A percentile compares a stretch with the other conserved stretches of the same genome.
Conservation (phyloP, 1,140 invertebrate species). For the Ephestia elutella region DNA sequence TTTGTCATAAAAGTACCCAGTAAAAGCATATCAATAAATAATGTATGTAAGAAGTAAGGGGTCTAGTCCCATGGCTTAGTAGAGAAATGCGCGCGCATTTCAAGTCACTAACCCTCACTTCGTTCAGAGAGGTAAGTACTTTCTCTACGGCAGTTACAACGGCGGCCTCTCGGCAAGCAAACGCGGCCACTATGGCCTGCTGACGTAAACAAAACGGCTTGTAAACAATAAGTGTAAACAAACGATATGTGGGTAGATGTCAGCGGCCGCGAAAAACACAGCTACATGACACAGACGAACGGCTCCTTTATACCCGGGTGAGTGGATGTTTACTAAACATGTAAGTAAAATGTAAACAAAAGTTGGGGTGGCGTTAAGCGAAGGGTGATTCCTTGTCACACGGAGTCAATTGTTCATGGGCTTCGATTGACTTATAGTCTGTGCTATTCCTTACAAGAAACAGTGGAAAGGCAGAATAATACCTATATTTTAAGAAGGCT, state of each 20-base stretch:
- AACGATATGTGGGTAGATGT: constrained; percentile 64
- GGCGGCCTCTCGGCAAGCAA: constrained; percentile 30
- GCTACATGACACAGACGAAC: constrained; percentile 61
- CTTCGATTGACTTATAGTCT: no score
- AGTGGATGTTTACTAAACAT: constrained; percentile 25
- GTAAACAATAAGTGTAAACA: constrained; percentile 28
- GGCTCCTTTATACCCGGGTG: constrained; percentile 73
- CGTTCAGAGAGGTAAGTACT: constrained; percentile 10
- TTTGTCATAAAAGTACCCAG: no score
- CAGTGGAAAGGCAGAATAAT: no score
- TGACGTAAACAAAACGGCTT: constrained; percentile 28
- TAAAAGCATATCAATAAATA: no score
- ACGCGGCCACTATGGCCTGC: constrained; percentile 40
- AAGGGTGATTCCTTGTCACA: background rate
- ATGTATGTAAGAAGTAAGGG: no score
- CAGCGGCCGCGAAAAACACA: constrained; percentile 60
- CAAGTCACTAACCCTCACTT: constrained; percentile 4
- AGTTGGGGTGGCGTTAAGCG: background rate
- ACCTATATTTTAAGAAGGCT: no score
- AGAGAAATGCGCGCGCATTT: constrained; percentile 27
- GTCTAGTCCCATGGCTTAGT: background rate
- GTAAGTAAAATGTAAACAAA: background rate
- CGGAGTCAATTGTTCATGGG: no score
- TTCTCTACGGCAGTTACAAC: constrained; percentile 30
- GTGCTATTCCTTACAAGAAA: no score